Evolutionary conservation across 1,140 invertebrate genomes (phyloP), one percentile per base, ranked within the genome.

Genomic region (Zaprionus capensis): DNA sequence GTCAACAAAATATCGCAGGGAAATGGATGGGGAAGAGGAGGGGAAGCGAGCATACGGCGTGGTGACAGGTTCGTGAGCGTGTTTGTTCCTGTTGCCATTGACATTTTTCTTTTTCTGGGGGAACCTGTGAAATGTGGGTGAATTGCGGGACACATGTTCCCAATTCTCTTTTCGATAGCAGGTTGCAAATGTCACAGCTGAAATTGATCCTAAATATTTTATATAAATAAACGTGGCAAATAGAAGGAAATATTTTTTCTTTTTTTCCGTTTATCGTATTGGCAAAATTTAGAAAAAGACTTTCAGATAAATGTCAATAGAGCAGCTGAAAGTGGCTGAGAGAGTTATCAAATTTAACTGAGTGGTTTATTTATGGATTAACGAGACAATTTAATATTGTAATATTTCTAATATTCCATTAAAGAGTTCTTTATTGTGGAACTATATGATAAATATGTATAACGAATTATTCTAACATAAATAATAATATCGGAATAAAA

Each of bases 1-100:
- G 20, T 20, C 46, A n/a, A n/a, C 22, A 53, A 55, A 17, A 49
- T 49, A 34, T 34, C 0, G 9, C 31, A 34, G 31, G 31, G 9
- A 11, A 31, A 34, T 34, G 31, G 31, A 34, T 4, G 31, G 20
- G 11, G 46, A 49, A 22, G n/a, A 11, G 11, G 17, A 14, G 4
- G 11, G 46, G 20, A 20, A 22, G 14, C 4, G 20, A 0, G 11
- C 14, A 51, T 24, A 14, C 4, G 4, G 17, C 44, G 3, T 34
- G 34, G 71, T 38, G 71, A 22, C 66, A 62, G 66, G 65, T 61
- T 61, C 65, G 71, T 46, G 58, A 46, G 41, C 41, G n/a, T 46
- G 41, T 46, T 46, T 46, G 11, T 63, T 34, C 71, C 66, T 38
- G 72, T 75, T 75, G 72, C 59, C 67, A 71, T 64, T 75, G 72